Percentiles rank a stretch among this genome's conserved stretches.
These are phyloP conservation scores for Encarsia formosa DNA, from an alignment of 2,888 invertebrate genomes.

Conservation along the genomic window DNA sequence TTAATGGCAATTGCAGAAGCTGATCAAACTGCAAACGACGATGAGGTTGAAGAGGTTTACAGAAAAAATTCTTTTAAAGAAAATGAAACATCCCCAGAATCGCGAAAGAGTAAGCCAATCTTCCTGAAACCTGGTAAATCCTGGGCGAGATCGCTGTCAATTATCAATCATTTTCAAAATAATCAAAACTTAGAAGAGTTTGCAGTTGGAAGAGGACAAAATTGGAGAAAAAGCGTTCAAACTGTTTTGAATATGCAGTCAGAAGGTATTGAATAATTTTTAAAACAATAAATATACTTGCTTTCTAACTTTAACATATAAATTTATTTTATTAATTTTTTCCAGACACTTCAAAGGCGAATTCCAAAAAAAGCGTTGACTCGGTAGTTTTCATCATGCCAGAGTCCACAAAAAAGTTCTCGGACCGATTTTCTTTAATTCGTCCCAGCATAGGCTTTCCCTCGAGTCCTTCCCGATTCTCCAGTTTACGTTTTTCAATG, in stretches of 20 bases:
- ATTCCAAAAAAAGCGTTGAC: too few relatives aligned
- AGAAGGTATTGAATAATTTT: conserved; percentile 43
- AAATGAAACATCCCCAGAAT: not conserved
- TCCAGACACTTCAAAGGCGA: too few relatives aligned
- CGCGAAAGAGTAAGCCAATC: conserved; percentile 33
- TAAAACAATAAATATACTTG: not conserved
- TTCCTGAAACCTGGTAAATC: conserved; percentile 63
- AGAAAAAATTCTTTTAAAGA: too few relatives aligned
- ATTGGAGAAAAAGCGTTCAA: conserved; percentile 57
- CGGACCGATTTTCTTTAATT: conserved; percentile 1
- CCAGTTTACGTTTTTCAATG: conserved; percentile 16
- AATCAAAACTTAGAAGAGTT: conserved; percentile 52
- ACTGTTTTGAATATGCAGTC: conserved; percentile 56
- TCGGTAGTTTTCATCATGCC: too few relatives aligned
- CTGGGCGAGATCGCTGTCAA: conserved; percentile 65
- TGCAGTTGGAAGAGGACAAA: conserved; percentile 53
- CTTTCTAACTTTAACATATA: too few relatives aligned
- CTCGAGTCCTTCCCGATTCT: conserved; percentile 13
- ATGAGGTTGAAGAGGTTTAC: not conserved
- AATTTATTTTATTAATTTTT: not conserved
- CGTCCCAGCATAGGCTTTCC: too few relatives aligned
- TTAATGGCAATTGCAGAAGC: conserved; percentile 15
- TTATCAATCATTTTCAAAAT: conserved; percentile 55
- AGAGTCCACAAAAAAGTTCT: not conserved
- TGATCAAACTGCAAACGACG: not conserved